Conservation (phyloP, 2,888 invertebrate genomes). For the Branchipolynoe longqiensis region DNA sequence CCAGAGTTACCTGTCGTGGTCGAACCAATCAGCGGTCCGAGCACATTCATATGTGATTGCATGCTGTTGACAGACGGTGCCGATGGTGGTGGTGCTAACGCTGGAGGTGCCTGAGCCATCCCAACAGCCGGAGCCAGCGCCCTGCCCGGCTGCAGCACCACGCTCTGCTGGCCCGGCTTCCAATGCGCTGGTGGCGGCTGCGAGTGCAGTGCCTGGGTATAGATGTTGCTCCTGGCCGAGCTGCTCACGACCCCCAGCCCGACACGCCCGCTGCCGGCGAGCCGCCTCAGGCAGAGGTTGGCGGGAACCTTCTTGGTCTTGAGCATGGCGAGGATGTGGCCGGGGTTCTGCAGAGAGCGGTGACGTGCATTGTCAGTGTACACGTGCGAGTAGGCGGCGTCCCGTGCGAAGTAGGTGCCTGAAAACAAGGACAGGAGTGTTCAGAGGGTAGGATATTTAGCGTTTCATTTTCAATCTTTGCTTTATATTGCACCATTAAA, state of each 20-base stretch:
- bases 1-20: conserved; percentile 23
- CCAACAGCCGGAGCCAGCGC: neutral
- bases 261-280: neutral
- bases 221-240: neutral
- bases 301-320: conserved; percentile 2
- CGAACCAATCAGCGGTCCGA: neutral
- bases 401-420: conserved; percentile 69
- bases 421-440: neutral
- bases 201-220: neutral
- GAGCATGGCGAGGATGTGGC: conserved; percentile 34
- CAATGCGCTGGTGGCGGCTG: conserved; percentile 42
- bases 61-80: neutral
- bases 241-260: neutral
- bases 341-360: conserved; percentile 27
- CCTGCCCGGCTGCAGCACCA: neutral
- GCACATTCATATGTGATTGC: neutral
- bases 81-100: neutral
- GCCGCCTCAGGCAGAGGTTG: conserved; percentile 18
- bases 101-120: neutral
- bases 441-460: too few relatives aligned
- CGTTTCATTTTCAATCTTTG: too few relatives aligned
- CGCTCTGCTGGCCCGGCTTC: neutral
- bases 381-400: conserved; percentile 68
- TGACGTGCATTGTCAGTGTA: conserved; percentile 66
- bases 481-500: too few relatives aligned